These are phyloP conservation scores for Lontra canadensis DNA, from an alignment of 2,113 vertebrate species.

Conservation along the genomic window DNA sequence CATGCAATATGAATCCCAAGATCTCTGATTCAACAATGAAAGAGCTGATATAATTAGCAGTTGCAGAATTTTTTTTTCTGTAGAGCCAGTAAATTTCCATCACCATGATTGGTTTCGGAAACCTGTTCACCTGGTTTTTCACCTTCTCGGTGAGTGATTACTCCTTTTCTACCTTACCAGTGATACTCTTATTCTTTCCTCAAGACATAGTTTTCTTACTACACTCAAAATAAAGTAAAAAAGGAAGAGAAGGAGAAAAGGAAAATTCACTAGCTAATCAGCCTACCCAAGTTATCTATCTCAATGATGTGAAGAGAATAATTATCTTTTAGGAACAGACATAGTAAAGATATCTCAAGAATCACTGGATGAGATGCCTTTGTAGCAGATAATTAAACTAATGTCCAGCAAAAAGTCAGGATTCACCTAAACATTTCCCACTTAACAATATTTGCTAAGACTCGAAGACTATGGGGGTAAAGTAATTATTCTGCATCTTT, in stretches of 20 bases:
- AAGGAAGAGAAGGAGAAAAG: neutral
- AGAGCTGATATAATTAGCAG: slow-evolving; percentile 64
- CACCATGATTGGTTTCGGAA: slow-evolving; percentile 76
- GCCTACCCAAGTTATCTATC: neutral
- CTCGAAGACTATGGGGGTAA: neutral
- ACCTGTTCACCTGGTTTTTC: slow-evolving; percentile 82
- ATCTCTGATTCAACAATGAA: slow-evolving; percentile 44
- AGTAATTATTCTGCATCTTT: slow-evolving; percentile 17
- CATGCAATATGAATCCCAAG: neutral
- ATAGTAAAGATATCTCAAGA: slow-evolving; percentile 23
- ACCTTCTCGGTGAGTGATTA: slow-evolving; percentile 78
- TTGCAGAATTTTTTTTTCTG: neutral
- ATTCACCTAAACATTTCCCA: neutral
- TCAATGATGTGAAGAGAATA: neutral
- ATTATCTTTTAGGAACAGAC: slow-evolving; percentile 15
- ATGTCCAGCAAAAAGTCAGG: slow-evolving; percentile 15
- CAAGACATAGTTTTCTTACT: slow-evolving; percentile 20
- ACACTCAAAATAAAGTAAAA: slow-evolving; percentile 9
- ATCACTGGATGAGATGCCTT: slow-evolving; percentile 19
- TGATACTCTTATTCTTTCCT: slow-evolving; percentile 49
- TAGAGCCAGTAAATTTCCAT: slow-evolving; percentile 71
- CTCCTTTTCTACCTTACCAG: slow-evolving; percentile 66
- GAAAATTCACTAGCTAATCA: neutral
- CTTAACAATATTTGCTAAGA: neutral
- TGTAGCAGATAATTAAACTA: neutral